Percentiles rank a stretch among this genome's conserved stretches.
Conservation (phyloP, 2,797 vertebrate genomes). For the Syndactyla subalaris region DNA sequence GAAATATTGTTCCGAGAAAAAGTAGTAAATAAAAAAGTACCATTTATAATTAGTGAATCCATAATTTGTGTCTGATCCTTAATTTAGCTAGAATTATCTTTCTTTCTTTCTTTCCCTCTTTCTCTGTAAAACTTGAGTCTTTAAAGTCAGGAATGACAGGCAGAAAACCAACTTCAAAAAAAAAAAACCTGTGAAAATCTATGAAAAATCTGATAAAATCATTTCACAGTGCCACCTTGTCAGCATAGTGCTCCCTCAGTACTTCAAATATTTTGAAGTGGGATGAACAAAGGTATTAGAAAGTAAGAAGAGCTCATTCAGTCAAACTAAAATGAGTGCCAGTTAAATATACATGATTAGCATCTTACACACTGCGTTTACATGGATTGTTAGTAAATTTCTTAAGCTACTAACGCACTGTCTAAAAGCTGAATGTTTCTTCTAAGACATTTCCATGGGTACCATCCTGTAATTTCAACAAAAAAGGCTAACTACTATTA, state of each 20-base stretch:
- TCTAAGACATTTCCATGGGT: neutral
- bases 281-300: conserved; percentile 8
- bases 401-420: neutral
- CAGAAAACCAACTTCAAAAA: neutral
- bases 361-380: neutral
- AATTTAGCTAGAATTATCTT: neutral
- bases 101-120: neutral
- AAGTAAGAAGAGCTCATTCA: neutral
- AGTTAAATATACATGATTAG: neutral
- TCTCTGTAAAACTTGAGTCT: neutral
- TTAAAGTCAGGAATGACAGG: neutral
- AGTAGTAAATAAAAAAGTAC: neutral
- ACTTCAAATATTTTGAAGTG: conserved; percentile 37
- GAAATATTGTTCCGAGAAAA: neutral
- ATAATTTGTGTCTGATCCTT: neutral
- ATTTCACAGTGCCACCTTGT: conserved; percentile 16
- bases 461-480: neutral
- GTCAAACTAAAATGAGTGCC: neutral
- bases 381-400: neutral
- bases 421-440: neutral
- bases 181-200: neutral
- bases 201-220: neutral
- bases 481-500: neutral
- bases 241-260: neutral
- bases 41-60: neutral